Conservation (phyloP, 2,888 invertebrate species). For the Heliconius cydno region DNA sequence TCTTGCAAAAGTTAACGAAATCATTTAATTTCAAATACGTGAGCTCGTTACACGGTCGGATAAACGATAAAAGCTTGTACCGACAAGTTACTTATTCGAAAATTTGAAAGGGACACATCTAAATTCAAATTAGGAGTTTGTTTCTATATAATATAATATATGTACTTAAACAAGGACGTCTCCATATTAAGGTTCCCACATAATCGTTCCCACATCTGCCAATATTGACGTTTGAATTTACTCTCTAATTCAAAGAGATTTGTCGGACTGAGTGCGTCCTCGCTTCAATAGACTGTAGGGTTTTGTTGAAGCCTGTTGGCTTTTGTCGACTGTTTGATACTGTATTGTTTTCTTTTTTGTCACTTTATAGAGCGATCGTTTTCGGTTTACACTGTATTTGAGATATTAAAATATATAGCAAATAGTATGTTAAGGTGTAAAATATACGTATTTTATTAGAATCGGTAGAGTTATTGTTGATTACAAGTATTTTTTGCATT, state of each 20-base stretch:
- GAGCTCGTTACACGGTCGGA: background rate
- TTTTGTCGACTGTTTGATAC: conserved; percentile 20
- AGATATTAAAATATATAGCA: background rate
- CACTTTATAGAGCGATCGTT: background rate
- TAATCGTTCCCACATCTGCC: conserved; percentile 39
- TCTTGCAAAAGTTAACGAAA: too few species aligned
- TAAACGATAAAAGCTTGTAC: conserved; percentile 1
- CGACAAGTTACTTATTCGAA: background rate
- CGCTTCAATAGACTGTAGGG: conserved; percentile 35
- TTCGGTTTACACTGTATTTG: background rate
- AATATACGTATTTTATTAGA: background rate
- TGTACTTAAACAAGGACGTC: background rate
- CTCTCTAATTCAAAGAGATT: conserved; percentile 45
- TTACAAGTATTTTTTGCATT: too few species aligned
- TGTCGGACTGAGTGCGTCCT: conserved; percentile 35
- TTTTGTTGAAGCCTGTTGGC: conserved; percentile 33
- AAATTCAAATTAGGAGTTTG: background rate
- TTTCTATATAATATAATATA: background rate
- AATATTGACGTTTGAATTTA: conserved; percentile 42
- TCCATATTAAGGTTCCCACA: conserved; percentile 8
- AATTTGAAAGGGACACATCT: background rate
- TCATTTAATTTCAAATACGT: background rate
- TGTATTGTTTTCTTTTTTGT: conserved; percentile 8
- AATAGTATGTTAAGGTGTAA: background rate
- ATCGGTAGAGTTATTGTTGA: background rate